Evolutionary conservation across 2,888 invertebrate genomes (phyloP).

Genomic region (Phlogophora meticulosa): DNA sequence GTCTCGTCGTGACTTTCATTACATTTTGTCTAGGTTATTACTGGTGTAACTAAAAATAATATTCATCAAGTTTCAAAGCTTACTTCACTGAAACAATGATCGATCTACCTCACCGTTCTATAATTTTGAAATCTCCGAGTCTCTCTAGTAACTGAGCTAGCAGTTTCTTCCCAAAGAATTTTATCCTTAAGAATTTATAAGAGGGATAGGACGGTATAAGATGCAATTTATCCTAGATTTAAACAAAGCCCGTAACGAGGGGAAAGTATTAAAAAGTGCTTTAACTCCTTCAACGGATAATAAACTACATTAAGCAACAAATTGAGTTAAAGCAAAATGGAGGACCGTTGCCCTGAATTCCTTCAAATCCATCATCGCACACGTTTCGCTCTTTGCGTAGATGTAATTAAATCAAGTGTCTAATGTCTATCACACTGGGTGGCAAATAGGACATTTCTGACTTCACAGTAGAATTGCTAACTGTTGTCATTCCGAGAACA

Average conservation of each 20-base stretch:
- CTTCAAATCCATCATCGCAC: slow-evolving; percentile 43
- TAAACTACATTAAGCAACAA: slow-evolving; percentile 33
- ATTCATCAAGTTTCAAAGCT: not conserved
- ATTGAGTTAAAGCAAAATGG: slow-evolving; percentile 37
- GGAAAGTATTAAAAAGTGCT: slow-evolving; percentile 45
- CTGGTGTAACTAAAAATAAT: not conserved
- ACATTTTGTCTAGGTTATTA: not conserved
- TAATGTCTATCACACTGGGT: slow-evolving; percentile 15
- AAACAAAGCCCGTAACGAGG: slow-evolving; percentile 34
- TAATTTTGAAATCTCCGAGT: slow-evolving; percentile 26
- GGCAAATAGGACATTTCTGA: not conserved
- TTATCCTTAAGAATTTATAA: slow-evolving; percentile 35
- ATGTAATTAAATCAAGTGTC: slow-evolving; percentile 54
- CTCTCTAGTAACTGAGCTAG: slow-evolving; percentile 22
- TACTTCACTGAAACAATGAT: slow-evolving; percentile 15
- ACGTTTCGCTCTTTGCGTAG: slow-evolving; percentile 27
- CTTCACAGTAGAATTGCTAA: not conserved
- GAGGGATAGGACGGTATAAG: slow-evolving; percentile 27
- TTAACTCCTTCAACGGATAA: slow-evolving; percentile 30
- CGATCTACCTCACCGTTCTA: slow-evolving; percentile 9
- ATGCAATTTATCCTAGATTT: slow-evolving; percentile 36
- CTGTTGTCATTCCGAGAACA: not conserved
- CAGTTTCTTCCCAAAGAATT: slow-evolving; percentile 35
- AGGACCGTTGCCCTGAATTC: slow-evolving; percentile 39
- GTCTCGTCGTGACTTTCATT: not conserved